Percentiles rank a stretch among this genome's conserved stretches.
phyloP scores from a whole-genome alignment of 2,797 vertebrate species.

The Australoheros facetus region DNA sequence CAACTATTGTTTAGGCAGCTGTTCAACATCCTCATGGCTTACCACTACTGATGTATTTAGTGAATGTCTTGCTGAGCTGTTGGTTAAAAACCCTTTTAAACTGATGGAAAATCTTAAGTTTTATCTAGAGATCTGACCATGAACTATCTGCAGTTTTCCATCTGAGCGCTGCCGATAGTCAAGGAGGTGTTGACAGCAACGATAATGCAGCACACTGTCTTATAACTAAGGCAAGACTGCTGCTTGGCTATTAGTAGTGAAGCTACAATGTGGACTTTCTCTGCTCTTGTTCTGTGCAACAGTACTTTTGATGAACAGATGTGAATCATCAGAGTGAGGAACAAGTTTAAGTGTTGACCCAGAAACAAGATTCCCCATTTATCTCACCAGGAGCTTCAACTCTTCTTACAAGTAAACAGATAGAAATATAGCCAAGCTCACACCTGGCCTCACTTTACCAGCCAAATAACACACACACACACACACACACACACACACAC shows the following conservation, averaged over 20 bases:
- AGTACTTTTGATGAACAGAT: slow-evolving; percentile 54
- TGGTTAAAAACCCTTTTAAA: slow-evolving; percentile 1
- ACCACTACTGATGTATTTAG: slow-evolving; percentile 9
- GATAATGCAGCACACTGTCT: slow-evolving; percentile 19
- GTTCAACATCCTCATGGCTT: slow-evolving; percentile 38
- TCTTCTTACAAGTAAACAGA: slow-evolving; percentile 28
- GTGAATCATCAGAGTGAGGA: slow-evolving; percentile 46
- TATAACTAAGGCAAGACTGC: slow-evolving; percentile 10
- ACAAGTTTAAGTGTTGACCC: slow-evolving; percentile 38
- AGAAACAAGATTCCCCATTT: slow-evolving; percentile 56
- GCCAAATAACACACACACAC: not conserved
- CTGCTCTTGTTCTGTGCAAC: slow-evolving; percentile 36
- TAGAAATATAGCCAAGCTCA: slow-evolving; percentile 24
- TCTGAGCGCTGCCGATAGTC: not conserved
- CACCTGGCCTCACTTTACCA: slow-evolving; percentile 60
- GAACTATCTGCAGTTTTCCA: slow-evolving; percentile 5
- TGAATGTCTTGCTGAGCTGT: slow-evolving; percentile 2
- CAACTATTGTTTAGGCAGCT: slow-evolving; percentile 52
- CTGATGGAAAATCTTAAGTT: not conserved
- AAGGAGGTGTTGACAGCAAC: slow-evolving; percentile 1
- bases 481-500: not conserved
- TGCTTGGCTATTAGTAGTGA: slow-evolving; percentile 12
- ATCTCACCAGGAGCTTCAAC: slow-evolving; percentile 27
- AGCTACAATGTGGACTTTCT: slow-evolving; percentile 19
- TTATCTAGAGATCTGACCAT: not conserved